Evolutionary conservation across 2,797 vertebrate species (phyloP), one percentile per base, ranked within the genome.

Genomic region (Psittacula echo): DNA sequence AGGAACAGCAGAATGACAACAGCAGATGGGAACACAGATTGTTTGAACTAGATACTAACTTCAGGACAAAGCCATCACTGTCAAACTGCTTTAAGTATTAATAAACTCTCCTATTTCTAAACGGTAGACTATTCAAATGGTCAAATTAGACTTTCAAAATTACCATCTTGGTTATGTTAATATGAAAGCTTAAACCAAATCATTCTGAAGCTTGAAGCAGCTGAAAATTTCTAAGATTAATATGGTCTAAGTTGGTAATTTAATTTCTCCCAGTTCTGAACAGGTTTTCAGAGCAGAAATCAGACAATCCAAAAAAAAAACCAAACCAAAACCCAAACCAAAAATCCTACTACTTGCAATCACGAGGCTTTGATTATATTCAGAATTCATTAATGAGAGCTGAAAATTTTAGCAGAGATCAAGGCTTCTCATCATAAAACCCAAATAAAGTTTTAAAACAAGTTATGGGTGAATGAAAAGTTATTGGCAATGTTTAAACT

Each of bases 11-110:
- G 20, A 79, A 6, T 30, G 8, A 76, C 10, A 56, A 30, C 6
- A 80, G n/a, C 0, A 58, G 10, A 2, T 13, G n/a, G 15, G 4
- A 65, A 11, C 5, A 88, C 6, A 27, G n/a, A 56, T 1, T 37
- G 22, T 48, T 6, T 80, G 37, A 81, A 77, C 17, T 14, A 65
- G 13, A 39, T n/a, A 56, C 5, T 41, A 70, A 60, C 13, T 71
- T 67, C 32, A 61, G 16, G 27, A 67, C 56, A 34, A 30, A 14
- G 15, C 4, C 82, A 30, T 39, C 32, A 42, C 23, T 54, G 32
- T 24, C 41, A n/a, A 77, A 70, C 44, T 61, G 41, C 21, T 51
- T 14, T 0, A 89, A 75, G 13, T 18, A 6, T 39, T 76, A 75
- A 78, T 11, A 79, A 73, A 42, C 18, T 6, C 68, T 37, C 47